Evolutionary conservation across 2,888 invertebrate genomes (phyloP).

Genomic region (Nephrotoma appendiculata): DNA sequence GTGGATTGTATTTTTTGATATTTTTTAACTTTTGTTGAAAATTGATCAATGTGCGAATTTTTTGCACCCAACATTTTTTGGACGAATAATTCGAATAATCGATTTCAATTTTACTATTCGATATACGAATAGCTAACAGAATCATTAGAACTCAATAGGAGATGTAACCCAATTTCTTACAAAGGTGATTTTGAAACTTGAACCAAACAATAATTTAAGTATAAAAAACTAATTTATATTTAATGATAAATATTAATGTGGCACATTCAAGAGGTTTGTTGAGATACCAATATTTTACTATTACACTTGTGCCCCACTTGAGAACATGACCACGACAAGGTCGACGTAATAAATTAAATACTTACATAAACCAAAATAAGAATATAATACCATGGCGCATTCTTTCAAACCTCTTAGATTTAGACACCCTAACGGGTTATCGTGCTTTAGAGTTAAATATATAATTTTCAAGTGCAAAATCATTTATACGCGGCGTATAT

Average conservation of each 20-base stretch:
- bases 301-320: not conserved
- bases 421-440: not conserved
- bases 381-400: not conserved
- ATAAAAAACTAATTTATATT: not conserved
- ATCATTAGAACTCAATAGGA: too few species aligned
- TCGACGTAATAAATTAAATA: not conserved
- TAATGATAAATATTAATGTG: not conserved
- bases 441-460: not conserved
- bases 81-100: too few species aligned
- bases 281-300: not conserved
- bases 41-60: too few species aligned
- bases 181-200: too few species aligned
- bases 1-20: too few species aligned
- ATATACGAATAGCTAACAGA: too few species aligned
- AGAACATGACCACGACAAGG: not conserved
- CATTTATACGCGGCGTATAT: not conserved
- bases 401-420: not conserved
- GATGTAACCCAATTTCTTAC: too few species aligned
- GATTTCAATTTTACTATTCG: too few species aligned
- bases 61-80: too few species aligned
- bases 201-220: not conserved
- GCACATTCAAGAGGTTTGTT: not conserved
- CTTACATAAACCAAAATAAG: not conserved
- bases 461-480: not conserved
- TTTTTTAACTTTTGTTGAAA: too few species aligned